Evolutionary conservation across 2,113 vertebrate genomes (phyloP).

Genomic region (Ancistrus triradiatus): DNA sequence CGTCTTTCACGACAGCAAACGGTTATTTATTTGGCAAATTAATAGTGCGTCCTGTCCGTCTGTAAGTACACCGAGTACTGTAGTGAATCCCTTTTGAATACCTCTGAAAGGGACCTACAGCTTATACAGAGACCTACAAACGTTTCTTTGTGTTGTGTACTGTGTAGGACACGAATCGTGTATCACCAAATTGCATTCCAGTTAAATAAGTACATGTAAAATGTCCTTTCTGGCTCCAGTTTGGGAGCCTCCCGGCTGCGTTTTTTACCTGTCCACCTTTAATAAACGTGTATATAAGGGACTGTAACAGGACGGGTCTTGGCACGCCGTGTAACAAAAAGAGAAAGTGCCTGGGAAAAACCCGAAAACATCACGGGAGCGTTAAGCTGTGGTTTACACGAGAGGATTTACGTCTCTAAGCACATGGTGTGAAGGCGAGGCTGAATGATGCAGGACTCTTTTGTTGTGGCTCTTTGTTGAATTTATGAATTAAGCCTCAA

Average conservation of each 20-base stretch:
- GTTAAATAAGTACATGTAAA: background rate
- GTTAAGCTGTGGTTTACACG: background rate
- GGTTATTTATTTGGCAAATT: too few species aligned
- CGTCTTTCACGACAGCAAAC: background rate
- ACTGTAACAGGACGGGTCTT: too few species aligned
- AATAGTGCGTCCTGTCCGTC: background rate
- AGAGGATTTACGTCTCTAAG: constrained; percentile 11
- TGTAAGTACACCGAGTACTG: constrained; percentile 23
- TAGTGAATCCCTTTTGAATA: background rate
- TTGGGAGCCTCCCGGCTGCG: background rate
- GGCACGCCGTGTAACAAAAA: constrained; percentile 23
- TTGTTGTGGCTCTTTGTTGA: constrained; percentile 41
- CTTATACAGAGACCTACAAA: background rate
- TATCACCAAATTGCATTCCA: background rate
- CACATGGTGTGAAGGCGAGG: constrained; percentile 11
- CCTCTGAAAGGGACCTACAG: too few species aligned
- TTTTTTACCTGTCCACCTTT: constrained; percentile 35
- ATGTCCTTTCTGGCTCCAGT: background rate
- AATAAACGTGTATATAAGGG: constrained; percentile 11
- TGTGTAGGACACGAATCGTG: too few species aligned
- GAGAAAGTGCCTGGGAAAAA: background rate
- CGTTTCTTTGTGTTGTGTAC: background rate
- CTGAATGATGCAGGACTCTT: constrained; percentile 41
- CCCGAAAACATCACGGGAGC: background rate
- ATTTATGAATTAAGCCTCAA: background rate